Evolutionary conservation across 2,797 vertebrate species (phyloP).

Genomic region (Lophotriccus pileatus): DNA sequence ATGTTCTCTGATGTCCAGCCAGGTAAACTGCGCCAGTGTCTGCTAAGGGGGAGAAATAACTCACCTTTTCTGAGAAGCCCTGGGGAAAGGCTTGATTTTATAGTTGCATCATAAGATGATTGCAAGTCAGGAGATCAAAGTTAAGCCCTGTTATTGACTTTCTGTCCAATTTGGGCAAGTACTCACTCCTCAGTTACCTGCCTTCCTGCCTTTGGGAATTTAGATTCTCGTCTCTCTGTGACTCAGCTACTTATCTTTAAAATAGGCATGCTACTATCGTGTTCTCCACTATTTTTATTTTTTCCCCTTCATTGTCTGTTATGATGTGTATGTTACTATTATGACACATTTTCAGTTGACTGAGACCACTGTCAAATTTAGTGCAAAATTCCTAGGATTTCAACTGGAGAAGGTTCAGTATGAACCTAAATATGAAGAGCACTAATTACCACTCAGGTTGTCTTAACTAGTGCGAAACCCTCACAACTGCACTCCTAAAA

Average conservation of each 20-base stretch:
- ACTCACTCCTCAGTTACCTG: background rate
- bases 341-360: background rate
- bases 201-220: slow-evolving; percentile 5
- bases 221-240: background rate
- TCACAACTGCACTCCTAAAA: background rate
- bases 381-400: background rate
- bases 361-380: background rate
- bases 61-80: background rate
- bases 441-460: background rate
- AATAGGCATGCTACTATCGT: background rate
- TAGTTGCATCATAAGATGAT: background rate
- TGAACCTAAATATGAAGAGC: background rate
- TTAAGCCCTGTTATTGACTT: slow-evolving; percentile 45
- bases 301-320: background rate
- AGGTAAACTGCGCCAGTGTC: background rate
- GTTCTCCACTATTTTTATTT: background rate
- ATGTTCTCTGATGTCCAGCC: rapidly evolving
- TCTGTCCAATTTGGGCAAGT: slow-evolving; percentile 1
- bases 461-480: background rate
- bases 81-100: slow-evolving; percentile 12
- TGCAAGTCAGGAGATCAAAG: slow-evolving; percentile 33
- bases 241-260: slow-evolving; percentile 15
- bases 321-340: background rate
- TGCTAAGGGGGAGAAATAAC: background rate
- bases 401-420: background rate